Conservation (phyloP, 2,888 invertebrate genomes). For the Pelosia muscerda region DNA sequence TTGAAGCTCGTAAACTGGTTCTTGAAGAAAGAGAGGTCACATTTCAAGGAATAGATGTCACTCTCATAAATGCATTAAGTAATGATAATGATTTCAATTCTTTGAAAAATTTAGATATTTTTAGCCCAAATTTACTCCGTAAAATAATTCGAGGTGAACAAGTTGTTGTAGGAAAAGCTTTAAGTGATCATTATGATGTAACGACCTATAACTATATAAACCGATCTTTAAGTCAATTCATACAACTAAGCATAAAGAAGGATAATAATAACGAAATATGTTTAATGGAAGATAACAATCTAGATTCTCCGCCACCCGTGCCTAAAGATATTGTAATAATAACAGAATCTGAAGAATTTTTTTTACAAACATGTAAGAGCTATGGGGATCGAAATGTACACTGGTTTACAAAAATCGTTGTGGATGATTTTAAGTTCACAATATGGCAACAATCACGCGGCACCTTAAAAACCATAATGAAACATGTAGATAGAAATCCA, state of each 20-base stretch:
- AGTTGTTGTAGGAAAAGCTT: slow-evolving; percentile 25
- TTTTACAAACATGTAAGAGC: slow-evolving; percentile 8
- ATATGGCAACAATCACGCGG: slow-evolving; percentile 37
- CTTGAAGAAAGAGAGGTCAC: slow-evolving; percentile 28
- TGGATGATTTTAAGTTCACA: neutral
- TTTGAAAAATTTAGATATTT: slow-evolving; percentile 17
- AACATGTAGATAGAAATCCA: slow-evolving; percentile 21
- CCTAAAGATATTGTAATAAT: slow-evolving; percentile 28
- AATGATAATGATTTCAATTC: neutral
- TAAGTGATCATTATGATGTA: slow-evolving; percentile 28
- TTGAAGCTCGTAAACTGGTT: slow-evolving; percentile 20
- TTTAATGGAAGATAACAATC: too few species aligned
- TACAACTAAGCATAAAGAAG: slow-evolving; percentile 21
- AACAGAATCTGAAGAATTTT: slow-evolving; percentile 28
- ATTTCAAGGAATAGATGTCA: slow-evolving; percentile 33
- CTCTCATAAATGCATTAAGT: slow-evolving; percentile 18
- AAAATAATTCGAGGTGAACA: slow-evolving; percentile 32
- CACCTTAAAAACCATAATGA: slow-evolving; percentile 23
- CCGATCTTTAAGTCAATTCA: slow-evolving; percentile 29
- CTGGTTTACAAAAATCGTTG: slow-evolving; percentile 29
- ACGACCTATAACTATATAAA: slow-evolving; percentile 30
- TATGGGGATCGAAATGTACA: slow-evolving; percentile 27
- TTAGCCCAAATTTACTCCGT: slow-evolving; percentile 28
- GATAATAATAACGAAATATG: neutral
- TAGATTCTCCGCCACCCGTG: neutral